Evolutionary conservation across 2,113 vertebrate species (phyloP), one percentile per base, ranked within the genome.

Genomic region (Diadophis punctatus): DNA sequence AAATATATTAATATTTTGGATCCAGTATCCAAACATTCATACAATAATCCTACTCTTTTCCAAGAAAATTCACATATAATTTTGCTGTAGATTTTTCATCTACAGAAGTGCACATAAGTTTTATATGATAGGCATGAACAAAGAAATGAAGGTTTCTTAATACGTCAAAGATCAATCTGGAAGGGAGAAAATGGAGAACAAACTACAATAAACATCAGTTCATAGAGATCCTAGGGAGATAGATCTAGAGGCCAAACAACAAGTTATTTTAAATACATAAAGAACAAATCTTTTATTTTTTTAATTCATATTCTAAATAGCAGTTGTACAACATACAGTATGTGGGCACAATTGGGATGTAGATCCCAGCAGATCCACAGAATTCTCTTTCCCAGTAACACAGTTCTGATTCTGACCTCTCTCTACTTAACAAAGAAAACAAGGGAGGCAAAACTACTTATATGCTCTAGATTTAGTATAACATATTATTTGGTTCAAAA

Each of bases 11-110:
- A 92, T 23, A 39, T 90, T 93, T 92, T 93, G 90, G 93, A 95
- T 94, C 93, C 89, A 80, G 39, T 93, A 95, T 74, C 93, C 89
- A 97, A 95, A 93, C 90, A 93, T 23, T 94, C 60, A 74, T 91
- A 56, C 56, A 96, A 95, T 80, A 86, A 94, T 94, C 92, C 56
- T 93, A 94, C 93, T 95, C 74, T 8, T 88, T 94, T 55, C 55
- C 94, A 91, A 93, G 95, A 92, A 95, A 94, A 63, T 34, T 18
- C 88, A 34, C 14, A 74, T 93, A 52, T 92, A 92, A 56, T 89
- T 96, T 92, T 93, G 90, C 30, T 68, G 52, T 89, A 91, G 93
- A 87, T 85, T 55, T 87, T 94, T 95, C 93, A 93, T 95, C 58
- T 93, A 86, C 46, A 90, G 68, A 92, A 95, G 94, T 92, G 80